Evolutionary conservation across 2,113 vertebrate species (phyloP).

Genomic region (Plestiodon gilberti): DNA sequence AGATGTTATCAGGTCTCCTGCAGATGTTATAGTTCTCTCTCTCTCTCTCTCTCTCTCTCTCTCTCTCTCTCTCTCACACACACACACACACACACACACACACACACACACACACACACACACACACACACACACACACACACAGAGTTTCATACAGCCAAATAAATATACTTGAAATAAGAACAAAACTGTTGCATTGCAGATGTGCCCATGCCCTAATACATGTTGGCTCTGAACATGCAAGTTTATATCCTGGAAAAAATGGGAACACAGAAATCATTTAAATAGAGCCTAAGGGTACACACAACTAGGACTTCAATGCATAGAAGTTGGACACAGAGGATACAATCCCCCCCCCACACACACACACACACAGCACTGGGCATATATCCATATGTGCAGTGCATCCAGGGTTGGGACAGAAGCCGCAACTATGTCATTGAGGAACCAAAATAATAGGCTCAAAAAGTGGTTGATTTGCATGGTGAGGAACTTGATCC

Average conservation of each 20-base stretch:
- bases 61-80: too few species aligned
- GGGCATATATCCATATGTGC: too few species aligned
- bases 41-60: too few species aligned
- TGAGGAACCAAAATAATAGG: not conserved
- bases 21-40: not conserved
- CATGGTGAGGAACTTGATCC: not conserved
- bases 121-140: too few species aligned
- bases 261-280: not conserved
- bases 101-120: too few species aligned
- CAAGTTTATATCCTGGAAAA: not conserved
- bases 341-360: not conserved
- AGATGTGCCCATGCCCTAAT: not conserved
- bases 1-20: not conserved
- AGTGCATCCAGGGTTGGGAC: not conserved
- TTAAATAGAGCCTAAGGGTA: not conserved
- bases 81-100: not conserved
- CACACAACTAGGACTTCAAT: not conserved
- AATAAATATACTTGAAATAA: not conserved
- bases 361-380: not conserved
- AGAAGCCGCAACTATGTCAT: too few species aligned
- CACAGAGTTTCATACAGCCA: not conserved
- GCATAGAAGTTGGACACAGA: not conserved
- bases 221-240: too few species aligned
- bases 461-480: not conserved
- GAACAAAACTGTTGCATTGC: not conserved